Evolutionary conservation across 2,888 invertebrate species (phyloP).

Genomic region (Trypoxylon attenuatum): DNA sequence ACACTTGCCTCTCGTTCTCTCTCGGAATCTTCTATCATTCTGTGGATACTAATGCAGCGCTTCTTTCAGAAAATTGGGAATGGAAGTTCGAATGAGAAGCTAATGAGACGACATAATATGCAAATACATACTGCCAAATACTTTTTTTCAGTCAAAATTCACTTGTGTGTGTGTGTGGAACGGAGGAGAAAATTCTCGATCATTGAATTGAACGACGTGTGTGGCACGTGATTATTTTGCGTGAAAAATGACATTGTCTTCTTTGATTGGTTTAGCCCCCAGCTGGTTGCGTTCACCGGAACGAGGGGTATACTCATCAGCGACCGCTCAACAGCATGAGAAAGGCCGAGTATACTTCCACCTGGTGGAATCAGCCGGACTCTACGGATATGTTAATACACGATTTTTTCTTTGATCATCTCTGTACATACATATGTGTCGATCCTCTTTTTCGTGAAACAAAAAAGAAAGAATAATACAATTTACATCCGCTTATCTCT

Average conservation of each 20-base stretch:
- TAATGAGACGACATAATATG: too few species aligned
- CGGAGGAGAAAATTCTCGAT: conserved; percentile 28
- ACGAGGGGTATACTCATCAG: conserved; percentile 73
- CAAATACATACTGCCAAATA: conserved; percentile 13
- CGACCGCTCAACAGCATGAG: conserved; percentile 75
- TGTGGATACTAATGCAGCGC: conserved; percentile 57
- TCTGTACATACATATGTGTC: conserved; percentile 19
- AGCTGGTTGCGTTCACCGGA: conserved; percentile 70
- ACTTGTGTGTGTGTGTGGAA: conserved; percentile 33
- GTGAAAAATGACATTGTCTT: conserved; percentile 10
- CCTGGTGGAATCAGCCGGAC: conserved; percentile 70
- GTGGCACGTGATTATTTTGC: background rate
- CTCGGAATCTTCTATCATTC: background rate
- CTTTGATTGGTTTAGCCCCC: conserved; percentile 68
- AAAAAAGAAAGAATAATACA: too few species aligned
- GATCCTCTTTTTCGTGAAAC: conserved; percentile 1
- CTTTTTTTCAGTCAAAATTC: conserved; percentile 54
- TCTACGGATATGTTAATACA: conserved; percentile 48
- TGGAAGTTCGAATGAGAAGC: conserved; percentile 48
- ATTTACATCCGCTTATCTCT: conserved; percentile 14
- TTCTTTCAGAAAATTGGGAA: conserved; percentile 67
- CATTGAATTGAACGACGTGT: conserved; percentile 16
- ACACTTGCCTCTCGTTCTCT: background rate
- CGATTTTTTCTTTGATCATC: conserved; percentile 20
- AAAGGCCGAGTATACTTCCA: conserved; percentile 74